These are phyloP conservation scores for Anguilla anguilla DNA, from an alignment of 2,797 vertebrate species.

Conservation along the genomic window DNA sequence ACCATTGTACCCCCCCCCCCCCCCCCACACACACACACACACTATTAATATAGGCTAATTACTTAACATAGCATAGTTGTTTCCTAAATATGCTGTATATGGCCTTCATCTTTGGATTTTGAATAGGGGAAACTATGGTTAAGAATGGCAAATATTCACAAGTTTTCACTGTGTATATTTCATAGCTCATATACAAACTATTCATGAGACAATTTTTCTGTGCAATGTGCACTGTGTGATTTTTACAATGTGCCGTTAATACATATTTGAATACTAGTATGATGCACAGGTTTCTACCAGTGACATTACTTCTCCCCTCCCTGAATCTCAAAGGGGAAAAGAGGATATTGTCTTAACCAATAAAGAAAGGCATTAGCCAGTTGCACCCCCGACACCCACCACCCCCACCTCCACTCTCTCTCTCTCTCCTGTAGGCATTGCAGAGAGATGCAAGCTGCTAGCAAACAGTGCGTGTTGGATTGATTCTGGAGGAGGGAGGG, in stretches of 20 bases:
- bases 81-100: too few species aligned
- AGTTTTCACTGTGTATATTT: not conserved
- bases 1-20: too few species aligned
- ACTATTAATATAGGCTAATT: too few species aligned
- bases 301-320: not conserved
- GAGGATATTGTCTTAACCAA: conserved; percentile 40
- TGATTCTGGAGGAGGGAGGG: conserved; percentile 51
- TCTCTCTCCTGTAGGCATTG: conserved; percentile 54
- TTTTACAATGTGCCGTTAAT: too few species aligned
- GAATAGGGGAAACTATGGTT: too few species aligned
- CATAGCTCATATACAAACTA: not conserved
- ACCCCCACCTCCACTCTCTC: conserved; percentile 37
- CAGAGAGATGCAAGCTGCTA: conserved; percentile 53
- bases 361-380: conserved; percentile 41
- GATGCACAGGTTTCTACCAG: not conserved
- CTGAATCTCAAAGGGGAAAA: not conserved
- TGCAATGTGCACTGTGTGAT: not conserved
- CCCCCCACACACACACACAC: too few species aligned
- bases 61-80: too few species aligned
- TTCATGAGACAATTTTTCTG: not conserved
- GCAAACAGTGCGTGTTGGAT: conserved; percentile 44
- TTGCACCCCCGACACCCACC: conserved; percentile 24
- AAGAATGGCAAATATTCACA: not conserved
- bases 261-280: not conserved
- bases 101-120: too few species aligned